Evolutionary conservation across 1,140 invertebrate genomes (phyloP).

Genomic region (Pinna nobilis): DNA sequence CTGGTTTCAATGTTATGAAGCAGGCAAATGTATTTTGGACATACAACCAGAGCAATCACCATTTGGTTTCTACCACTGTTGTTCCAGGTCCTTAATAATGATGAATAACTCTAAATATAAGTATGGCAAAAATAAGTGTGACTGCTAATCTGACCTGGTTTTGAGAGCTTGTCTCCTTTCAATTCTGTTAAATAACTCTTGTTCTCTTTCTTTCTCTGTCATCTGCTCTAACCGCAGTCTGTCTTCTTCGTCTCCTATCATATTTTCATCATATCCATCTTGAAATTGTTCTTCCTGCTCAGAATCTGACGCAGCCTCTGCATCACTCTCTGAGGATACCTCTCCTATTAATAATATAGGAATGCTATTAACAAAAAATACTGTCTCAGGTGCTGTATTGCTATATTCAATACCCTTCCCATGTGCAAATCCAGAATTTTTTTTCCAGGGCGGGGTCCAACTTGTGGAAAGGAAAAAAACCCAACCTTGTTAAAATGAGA

Average conservation of each 20-base stretch:
- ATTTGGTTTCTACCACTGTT: too few species aligned
- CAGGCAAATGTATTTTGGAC: too few species aligned
- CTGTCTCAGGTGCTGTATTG: too few species aligned
- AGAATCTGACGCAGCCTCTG: conserved; percentile 44
- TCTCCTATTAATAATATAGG: conserved; percentile 76
- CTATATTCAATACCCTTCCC: not conserved
- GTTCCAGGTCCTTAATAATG: too few species aligned
- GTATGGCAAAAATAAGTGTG: too few species aligned
- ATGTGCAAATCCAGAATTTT: not conserved
- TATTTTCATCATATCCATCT: conserved; percentile 94
- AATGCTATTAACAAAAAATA: not conserved
- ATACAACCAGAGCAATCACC: too few species aligned
- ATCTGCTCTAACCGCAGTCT: conserved; percentile 90
- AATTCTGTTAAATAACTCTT: conserved; percentile 96
- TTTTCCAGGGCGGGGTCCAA: too few species aligned
- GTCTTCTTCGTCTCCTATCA: conserved; percentile 98
- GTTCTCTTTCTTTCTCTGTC: conserved; percentile 97
- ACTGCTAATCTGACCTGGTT: conserved; percentile 82
- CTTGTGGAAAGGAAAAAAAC: too few species aligned
- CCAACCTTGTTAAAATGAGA: too few species aligned
- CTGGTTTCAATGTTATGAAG: too few species aligned
- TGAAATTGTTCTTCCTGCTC: conserved; percentile 81
- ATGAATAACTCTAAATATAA: too few species aligned
- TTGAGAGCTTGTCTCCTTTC: conserved; percentile 95
- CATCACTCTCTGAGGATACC: conserved; percentile 77